Conservation (phyloP, 2,797 vertebrate genomes). For the Sebastes nivosus region DNA sequence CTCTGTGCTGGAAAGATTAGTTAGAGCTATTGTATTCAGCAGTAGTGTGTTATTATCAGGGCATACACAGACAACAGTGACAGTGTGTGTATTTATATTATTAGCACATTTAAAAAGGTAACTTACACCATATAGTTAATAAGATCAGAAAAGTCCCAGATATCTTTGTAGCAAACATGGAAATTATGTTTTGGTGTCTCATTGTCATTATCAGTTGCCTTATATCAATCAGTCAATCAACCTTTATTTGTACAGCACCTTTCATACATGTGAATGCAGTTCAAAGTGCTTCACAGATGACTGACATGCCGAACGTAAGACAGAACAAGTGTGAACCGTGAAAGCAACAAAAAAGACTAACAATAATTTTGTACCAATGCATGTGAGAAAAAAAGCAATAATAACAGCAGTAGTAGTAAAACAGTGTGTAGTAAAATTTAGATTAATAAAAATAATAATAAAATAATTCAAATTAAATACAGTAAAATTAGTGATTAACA, state of each 20-base stretch:
- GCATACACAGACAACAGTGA: neutral
- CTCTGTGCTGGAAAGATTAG: neutral
- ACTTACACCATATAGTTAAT: neutral
- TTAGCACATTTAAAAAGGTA: neutral
- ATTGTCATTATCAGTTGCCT: neutral
- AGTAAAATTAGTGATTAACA: accelerated
- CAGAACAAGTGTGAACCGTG: too few relatives aligned
- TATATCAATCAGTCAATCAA: neutral
- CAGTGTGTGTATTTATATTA: too few relatives aligned
- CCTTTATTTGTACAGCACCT: neutral
- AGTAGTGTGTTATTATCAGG: neutral
- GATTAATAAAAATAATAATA: neutral
- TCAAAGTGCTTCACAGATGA: neutral
- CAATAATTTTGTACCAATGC: neutral
- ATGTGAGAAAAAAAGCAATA: neutral
- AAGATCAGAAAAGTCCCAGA: neutral
- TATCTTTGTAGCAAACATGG: neutral
- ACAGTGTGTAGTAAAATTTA: neutral
- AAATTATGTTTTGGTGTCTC: neutral
- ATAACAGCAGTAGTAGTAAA: neutral
- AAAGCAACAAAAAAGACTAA: too few relatives aligned
- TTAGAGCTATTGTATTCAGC: neutral
- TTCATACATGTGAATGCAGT: neutral
- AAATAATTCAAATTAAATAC: too few relatives aligned
- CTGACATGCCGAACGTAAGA: too few relatives aligned